phyloP scores from a whole-genome alignment of 2,888 invertebrate genomes.

The Zhuqinia jingwanae region DNA sequence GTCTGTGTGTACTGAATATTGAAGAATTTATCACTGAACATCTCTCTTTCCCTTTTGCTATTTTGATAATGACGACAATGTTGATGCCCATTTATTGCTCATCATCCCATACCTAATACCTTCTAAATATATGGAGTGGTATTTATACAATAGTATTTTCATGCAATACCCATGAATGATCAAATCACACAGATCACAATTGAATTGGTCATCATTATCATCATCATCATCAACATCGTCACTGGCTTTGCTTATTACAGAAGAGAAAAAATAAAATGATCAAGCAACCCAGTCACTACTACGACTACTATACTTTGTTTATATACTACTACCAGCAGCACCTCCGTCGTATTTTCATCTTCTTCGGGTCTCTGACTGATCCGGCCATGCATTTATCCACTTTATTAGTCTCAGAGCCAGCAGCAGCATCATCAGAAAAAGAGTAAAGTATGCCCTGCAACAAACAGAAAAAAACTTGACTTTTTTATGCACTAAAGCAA shows the following conservation, averaged over 20 bases:
- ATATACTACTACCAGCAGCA: neutral
- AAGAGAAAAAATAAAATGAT: neutral
- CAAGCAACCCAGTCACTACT: neutral
- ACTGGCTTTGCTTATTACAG: neutral
- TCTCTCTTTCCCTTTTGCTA: no score
- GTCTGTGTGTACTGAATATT: no score
- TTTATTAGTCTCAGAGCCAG: neutral
- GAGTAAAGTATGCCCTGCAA: conserved; percentile 36
- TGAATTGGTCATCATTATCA: conserved; percentile 30
- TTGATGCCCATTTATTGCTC: conserved; percentile 31
- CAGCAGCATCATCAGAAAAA: neutral
- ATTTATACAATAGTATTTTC: neutral
- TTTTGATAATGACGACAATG: neutral
- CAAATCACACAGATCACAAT: conserved; percentile 18
- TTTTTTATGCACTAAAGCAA: conserved; percentile 17
- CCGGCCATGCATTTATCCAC: conserved; percentile 11
- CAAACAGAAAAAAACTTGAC: conserved; percentile 25
- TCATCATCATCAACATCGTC: neutral
- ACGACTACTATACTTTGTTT: neutral
- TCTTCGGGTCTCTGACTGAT: neutral
- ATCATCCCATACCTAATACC: neutral
- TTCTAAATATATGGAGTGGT: neutral
- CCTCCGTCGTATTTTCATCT: neutral
- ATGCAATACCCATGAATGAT: conserved; percentile 26
- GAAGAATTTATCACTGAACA: conserved; percentile 12